phyloP scores from a whole-genome alignment of 2,888 invertebrate species.

The Sisyra terminalis region DNA sequence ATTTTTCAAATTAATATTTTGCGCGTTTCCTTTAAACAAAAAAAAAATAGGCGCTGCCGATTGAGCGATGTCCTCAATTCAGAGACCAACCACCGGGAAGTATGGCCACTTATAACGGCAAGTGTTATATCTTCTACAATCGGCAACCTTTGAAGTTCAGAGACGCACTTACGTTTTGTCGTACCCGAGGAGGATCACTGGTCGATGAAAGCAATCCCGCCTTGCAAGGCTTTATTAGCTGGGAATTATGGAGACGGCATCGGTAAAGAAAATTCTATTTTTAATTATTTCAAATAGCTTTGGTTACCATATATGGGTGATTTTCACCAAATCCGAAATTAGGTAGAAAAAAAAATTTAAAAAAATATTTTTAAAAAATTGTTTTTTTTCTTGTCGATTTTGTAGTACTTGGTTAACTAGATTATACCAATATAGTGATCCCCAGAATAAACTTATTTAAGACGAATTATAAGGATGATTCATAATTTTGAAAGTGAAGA shows the following conservation, averaged over 20 bases:
- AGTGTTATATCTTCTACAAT: conserved; percentile 88
- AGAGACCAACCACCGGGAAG: conserved; percentile 85
- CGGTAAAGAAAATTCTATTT: conserved; percentile 27
- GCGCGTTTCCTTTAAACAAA: neutral
- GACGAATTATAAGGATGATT: too few species aligned
- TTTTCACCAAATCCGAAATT: neutral
- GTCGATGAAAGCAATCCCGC: conserved; percentile 89
- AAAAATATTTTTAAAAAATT: conserved; percentile 2
- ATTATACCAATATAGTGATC: too few species aligned
- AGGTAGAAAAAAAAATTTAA: neutral
- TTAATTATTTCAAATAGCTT: neutral
- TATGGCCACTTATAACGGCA: conserved; percentile 85
- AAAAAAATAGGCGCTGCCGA: conserved; percentile 52
- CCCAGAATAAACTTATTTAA: too few species aligned
- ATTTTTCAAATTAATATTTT: neutral
- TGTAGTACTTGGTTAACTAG: too few species aligned
- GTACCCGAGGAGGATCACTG: conserved; percentile 64
- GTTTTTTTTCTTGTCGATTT: too few species aligned
- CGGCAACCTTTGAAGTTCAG: conserved; percentile 66
- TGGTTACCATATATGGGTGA: too few species aligned
- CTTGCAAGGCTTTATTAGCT: conserved; percentile 83
- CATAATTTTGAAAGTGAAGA: too few species aligned
- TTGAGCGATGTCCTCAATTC: conserved; percentile 84
- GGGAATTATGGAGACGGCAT: conserved; percentile 86
- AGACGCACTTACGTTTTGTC: conserved; percentile 66